These are phyloP conservation scores for Enteromius thamalakanensis DNA, from an alignment of 2,797 vertebrate species.

Conservation along the genomic window DNA sequence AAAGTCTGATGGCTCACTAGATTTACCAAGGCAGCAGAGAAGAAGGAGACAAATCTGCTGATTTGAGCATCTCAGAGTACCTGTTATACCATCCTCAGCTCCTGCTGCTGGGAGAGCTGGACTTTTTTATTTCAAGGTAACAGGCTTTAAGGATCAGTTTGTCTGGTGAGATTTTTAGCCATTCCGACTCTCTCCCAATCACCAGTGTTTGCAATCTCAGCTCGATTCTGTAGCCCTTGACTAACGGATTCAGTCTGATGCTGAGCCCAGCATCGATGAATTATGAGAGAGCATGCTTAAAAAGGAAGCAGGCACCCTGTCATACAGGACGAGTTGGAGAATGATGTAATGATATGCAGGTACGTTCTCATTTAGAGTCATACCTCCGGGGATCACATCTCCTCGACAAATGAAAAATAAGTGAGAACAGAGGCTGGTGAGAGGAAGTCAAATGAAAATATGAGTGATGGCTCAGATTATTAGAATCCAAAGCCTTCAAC, in stretches of 20 bases:
- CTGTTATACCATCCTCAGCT: constrained; percentile 63
- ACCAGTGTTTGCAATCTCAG: constrained; percentile 12
- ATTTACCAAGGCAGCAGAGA: constrained; percentile 6
- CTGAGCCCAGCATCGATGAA: constrained; percentile 62
- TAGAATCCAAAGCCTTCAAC: constrained; percentile 37
- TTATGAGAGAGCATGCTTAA: constrained; percentile 56
- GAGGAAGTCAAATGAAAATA: constrained; percentile 50
- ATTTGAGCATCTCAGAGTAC: constrained; percentile 63
- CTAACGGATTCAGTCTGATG: constrained; percentile 61
- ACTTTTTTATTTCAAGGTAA: constrained; percentile 28
- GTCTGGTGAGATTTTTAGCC: not conserved
- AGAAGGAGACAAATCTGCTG: constrained; percentile 68
- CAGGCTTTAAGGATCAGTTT: constrained; percentile 13
- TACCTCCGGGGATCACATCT: constrained; percentile 56
- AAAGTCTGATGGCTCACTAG: constrained; percentile 38
- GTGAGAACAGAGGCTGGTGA: constrained; percentile 68
- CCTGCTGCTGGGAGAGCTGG: constrained; percentile 59
- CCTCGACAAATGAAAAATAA: constrained; percentile 68
- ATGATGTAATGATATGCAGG: constrained; percentile 68
- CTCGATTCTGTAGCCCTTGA: constrained; percentile 16
- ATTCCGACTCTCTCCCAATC: constrained; percentile 22
- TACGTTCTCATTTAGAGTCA: constrained; percentile 64
- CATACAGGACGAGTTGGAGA: constrained; percentile 68
- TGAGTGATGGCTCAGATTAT: constrained; percentile 50
- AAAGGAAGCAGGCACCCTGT: constrained; percentile 57